A percentile compares a stretch with the other conserved stretches of the same genome.
phyloP scores from a whole-genome alignment of 2,797 vertebrate species.

The Bradypus variegatus region DNA sequence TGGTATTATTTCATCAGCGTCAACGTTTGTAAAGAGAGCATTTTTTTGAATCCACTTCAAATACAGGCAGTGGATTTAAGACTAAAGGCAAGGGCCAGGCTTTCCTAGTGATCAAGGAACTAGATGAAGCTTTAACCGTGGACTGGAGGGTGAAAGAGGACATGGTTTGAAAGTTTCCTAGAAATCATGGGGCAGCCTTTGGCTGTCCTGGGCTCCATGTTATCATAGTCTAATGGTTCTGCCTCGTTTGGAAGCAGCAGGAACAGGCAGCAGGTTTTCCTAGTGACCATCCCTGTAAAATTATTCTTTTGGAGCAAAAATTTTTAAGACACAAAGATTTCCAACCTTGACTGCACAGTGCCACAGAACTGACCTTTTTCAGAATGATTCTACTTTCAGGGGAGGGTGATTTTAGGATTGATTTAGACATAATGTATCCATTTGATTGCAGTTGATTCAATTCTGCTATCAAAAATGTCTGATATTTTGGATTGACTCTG shows the following conservation, averaged over 20 bases:
- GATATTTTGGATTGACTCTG: conserved; percentile 9
- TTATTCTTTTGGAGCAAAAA: conserved; percentile 21
- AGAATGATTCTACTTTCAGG: conserved; percentile 2
- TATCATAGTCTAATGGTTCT: background rate
- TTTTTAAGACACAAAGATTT: conserved; percentile 35
- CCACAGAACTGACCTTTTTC: conserved; percentile 44
- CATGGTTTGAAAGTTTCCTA: background rate
- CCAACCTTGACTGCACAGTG: background rate
- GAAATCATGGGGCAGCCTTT: background rate
- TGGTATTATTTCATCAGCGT: background rate
- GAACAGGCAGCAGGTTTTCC: background rate
- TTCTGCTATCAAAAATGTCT: conserved; percentile 46
- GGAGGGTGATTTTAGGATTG: conserved; percentile 25
- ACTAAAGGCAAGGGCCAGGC: background rate
- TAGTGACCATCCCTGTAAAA: background rate
- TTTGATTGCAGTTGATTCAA: conserved; percentile 45
- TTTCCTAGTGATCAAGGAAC: background rate
- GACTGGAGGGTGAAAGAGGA: background rate
- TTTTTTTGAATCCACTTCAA: background rate
- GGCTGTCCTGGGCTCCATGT: background rate
- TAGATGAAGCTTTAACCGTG: background rate
- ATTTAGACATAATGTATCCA: conserved; percentile 24
- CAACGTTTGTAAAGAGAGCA: background rate
- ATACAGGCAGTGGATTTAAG: background rate
- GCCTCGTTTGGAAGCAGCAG: background rate